phyloP scores from a whole-genome alignment of 1,140 invertebrate genomes.

The Leptinotarsa undecemlineata region DNA sequence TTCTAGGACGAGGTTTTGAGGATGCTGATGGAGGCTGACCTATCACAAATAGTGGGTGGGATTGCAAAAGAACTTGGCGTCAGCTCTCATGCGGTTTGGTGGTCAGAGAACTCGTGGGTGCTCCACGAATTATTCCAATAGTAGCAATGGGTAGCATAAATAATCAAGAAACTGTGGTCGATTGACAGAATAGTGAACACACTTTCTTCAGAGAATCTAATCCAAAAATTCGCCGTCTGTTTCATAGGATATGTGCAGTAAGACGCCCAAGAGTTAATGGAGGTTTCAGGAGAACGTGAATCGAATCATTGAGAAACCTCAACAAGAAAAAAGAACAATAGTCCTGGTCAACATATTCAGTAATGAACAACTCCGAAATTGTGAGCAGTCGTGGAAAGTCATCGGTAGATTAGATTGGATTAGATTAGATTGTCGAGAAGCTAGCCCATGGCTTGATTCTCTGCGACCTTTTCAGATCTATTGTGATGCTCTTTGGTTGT shows the following conservation, averaged over 20 bases:
- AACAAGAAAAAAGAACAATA: slow-evolving; percentile 79
- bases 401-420: no score
- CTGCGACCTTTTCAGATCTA: no score
- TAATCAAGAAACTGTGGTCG: slow-evolving; percentile 88
- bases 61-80: no score
- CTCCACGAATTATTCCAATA: no score
- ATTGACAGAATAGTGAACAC: slow-evolving; percentile 74
- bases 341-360: slow-evolving; percentile 86
- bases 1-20: no score
- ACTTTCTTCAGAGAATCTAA: slow-evolving; percentile 77
- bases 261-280: slow-evolving; percentile 85
- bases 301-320: slow-evolving; percentile 72
- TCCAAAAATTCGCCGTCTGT: slow-evolving; percentile 84
- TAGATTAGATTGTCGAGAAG: slow-evolving; percentile 81
- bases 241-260: slow-evolving; percentile 77
- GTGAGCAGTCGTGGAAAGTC: slow-evolving; percentile 65
- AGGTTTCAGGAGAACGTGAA: slow-evolving; percentile 96
- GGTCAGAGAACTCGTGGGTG: no score
- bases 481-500: no score
- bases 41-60: no score
- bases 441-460: slow-evolving; percentile 58
- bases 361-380: slow-evolving; percentile 84
- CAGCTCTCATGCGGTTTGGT: no score
- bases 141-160: slow-evolving; percentile 64
- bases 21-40: no score